These are phyloP conservation scores for Lepidurus couesii DNA, from an alignment of 1,140 invertebrate genomes.

Conservation along the genomic window DNA sequence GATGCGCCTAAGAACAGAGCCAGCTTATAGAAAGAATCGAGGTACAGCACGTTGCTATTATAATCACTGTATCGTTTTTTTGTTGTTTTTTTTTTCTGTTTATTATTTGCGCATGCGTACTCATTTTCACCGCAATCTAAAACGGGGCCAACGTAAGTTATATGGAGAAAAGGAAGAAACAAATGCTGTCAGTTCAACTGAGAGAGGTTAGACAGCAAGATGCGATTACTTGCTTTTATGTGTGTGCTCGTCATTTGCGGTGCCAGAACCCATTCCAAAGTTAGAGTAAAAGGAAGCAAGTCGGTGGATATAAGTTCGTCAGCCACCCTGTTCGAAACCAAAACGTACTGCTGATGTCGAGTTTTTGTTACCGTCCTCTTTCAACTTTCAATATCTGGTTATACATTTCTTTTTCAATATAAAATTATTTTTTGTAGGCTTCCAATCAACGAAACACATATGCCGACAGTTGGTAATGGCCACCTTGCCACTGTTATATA, in stretches of 20 bases:
- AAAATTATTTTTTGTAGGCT: slow-evolving; percentile 20
- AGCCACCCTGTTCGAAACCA: neutral
- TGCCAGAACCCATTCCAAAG: neutral
- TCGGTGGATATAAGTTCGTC: neutral
- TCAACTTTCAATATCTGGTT: neutral
- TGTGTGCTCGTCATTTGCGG: neutral
- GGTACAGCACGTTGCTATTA: too few species aligned
- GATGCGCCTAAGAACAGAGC: too few species aligned
- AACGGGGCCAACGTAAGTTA: neutral
- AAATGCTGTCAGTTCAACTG: neutral
- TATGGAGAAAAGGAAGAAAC: neutral
- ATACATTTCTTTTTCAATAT: neutral
- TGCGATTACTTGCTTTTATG: neutral
- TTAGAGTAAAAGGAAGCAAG: neutral
- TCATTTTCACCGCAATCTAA: neutral
- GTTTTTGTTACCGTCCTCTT: neutral
- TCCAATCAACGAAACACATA: slow-evolving; percentile 32
- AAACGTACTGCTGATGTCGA: neutral
- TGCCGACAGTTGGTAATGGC: slow-evolving; percentile 47
- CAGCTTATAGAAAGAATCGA: too few species aligned
- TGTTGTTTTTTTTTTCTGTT: neutral
- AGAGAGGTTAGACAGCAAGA: neutral
- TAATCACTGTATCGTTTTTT: too few species aligned
- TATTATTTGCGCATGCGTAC: neutral
- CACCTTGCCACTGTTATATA: slow-evolving; percentile 47